Base-by-base conservation (phyloP, 2,888 invertebrate species). In the Epirrhoe alternata region DNA sequence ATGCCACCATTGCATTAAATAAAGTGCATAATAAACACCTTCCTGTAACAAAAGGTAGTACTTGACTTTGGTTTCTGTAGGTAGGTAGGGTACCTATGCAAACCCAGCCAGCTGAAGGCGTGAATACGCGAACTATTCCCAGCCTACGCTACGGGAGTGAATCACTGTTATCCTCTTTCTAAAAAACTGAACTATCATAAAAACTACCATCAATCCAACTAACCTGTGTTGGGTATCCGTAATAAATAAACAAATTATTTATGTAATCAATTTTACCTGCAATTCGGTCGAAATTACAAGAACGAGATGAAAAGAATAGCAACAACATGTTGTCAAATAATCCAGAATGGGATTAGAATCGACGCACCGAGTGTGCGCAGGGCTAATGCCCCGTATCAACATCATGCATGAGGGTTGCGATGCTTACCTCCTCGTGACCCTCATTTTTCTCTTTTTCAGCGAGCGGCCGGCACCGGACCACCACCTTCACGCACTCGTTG, bases 391-490 rank as follows among this genome's bases (percentile, higher is more conserved):
- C 58, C 66, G 74, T 62, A 74, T 74, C 78, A 81, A 79, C 80
- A 81, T 74, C 63, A 56, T 47, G n/a, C 47, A 35, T 16, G 58
- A 53, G n/a, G 30, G 16, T 31, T 24, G 47, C 87, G 14, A 16
- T 14, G 47, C 87, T 86, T 79, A 94, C 93, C 90, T 96, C 96
- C 68, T 90, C 94, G 90, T 96, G 95, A 24, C 97, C 97, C 80
- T 96, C 95, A 45, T 94, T 90, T 45, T 94, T 94, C 92, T 99
- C 99, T 78, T 96, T 97, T 74, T 96, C 95, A 78, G 97, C 98
- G 93, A 99, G 96, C 47, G 99, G 99, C 62, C 99, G 96, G 93
- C 99, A 99, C 85, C 99, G 94, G 63, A 99, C 99, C 74, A 99
- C 97, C 72, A 99, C 99, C 93, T 98, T 98, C 68, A 99, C 98